A percentile compares a stretch with the other conserved stretches of the same genome.
phyloP scores from a whole-genome alignment of 2,797 vertebrate genomes.

The Cuculus canorus region DNA sequence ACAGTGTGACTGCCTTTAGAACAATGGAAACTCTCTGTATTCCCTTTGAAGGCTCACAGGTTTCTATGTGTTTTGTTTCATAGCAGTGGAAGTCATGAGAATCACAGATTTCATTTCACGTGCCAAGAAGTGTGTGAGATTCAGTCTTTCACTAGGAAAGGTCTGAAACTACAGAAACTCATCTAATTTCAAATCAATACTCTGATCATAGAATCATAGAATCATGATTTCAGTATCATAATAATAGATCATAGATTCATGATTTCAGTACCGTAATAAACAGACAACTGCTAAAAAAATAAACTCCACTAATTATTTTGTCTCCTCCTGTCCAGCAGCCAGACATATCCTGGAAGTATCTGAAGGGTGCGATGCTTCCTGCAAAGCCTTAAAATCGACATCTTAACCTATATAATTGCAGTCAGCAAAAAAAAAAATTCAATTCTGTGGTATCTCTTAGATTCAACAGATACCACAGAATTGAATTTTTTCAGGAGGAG shows the following conservation, averaged over 20 bases:
- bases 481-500: background rate
- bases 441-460: background rate
- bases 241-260: too few relatives aligned
- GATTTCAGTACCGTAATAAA: background rate
- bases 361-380: background rate
- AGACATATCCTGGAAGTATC: background rate
- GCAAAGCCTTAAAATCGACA: background rate
- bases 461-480: background rate
- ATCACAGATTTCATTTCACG: rapidly evolving
- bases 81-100: background rate
- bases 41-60: rapidly evolving
- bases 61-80: rapidly evolving
- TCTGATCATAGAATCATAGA: too few relatives aligned
- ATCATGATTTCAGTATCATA: too few relatives aligned
- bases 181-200: background rate
- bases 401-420: background rate
- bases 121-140: background rate
- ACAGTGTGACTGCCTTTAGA: rapidly evolving
- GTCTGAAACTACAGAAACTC: background rate
- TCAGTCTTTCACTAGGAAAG: background rate
- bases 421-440: background rate
- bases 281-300: background rate
- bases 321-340: background rate
- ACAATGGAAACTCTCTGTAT: rapidly evolving
- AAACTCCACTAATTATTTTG: background rate